A percentile compares a stretch with the other conserved stretches of the same genome.
These are phyloP conservation scores for Plestiodon gilberti DNA, from an alignment of 2,113 vertebrate species.

Conservation along the genomic window DNA sequence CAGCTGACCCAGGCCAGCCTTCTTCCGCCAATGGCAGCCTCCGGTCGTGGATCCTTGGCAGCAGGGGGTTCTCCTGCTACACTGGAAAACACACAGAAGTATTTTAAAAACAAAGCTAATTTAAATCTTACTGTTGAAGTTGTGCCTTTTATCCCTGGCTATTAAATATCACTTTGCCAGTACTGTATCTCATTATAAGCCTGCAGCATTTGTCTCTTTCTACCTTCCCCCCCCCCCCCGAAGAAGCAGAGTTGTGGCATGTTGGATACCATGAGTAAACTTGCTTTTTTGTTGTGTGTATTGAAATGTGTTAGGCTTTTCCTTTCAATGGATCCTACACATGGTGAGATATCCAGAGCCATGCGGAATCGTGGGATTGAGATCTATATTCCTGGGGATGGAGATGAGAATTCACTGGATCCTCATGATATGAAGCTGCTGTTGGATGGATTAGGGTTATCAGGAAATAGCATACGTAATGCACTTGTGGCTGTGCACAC, in stretches of 20 bases:
- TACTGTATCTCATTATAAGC: not conserved
- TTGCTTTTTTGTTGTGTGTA: not conserved
- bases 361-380: constrained; percentile 98
- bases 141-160: not conserved
- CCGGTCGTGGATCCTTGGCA: too few species aligned
- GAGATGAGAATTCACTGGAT: constrained; percentile 78
- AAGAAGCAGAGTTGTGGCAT: not conserved
- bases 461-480: constrained; percentile 87
- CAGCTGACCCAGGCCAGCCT: too few species aligned
- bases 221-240: too few species aligned
- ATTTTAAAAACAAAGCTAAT: not conserved
- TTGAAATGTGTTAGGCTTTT: constrained; percentile 82
- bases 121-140: not conserved
- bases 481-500: constrained; percentile 85
- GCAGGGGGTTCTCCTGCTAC: too few species aligned
- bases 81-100: not conserved
- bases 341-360: constrained; percentile 96
- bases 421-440: constrained; percentile 87
- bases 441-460: constrained; percentile 87
- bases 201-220: too few species aligned
- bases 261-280: not conserved
- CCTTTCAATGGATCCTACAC: constrained; percentile 93
- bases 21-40: too few species aligned
- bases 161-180: not conserved
- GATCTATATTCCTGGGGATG: constrained; percentile 89